These are phyloP conservation scores for Saiga tatarica DNA, from an alignment of 2,113 vertebrate species.

Conservation along the genomic window DNA sequence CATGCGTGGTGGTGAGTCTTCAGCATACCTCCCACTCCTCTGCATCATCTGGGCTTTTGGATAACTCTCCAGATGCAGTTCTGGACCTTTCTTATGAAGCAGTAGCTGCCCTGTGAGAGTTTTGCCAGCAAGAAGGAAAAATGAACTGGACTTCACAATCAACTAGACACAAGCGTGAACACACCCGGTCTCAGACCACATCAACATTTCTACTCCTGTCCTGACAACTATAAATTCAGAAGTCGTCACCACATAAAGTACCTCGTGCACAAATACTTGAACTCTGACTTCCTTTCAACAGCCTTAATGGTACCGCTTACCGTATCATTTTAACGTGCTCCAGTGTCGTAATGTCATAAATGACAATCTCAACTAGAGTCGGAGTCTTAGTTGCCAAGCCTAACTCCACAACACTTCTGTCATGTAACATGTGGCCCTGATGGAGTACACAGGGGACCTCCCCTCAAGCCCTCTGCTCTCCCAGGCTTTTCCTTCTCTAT, in stretches of 20 bases:
- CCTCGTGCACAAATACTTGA: slow-evolving; percentile 62
- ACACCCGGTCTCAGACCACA: slow-evolving; percentile 64
- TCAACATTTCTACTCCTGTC: slow-evolving; percentile 42
- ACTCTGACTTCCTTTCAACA: slow-evolving; percentile 79
- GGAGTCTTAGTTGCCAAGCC: background rate
- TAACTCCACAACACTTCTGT: slow-evolving; percentile 45
- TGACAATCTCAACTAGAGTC: slow-evolving; percentile 59
- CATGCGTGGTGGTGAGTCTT: background rate
- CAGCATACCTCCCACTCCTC: background rate
- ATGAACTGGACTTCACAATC: background rate
- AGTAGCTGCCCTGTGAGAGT: background rate
- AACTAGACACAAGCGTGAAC: slow-evolving; percentile 46
- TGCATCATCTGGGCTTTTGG: background rate
- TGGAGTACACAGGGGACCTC: background rate
- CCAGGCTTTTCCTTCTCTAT: slow-evolving; percentile 40
- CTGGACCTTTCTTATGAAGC: background rate
- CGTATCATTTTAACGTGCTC: slow-evolving; percentile 59
- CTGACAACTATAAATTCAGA: slow-evolving; percentile 70
- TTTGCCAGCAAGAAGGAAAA: slow-evolving; percentile 23
- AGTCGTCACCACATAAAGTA: slow-evolving; percentile 69
- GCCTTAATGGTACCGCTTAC: slow-evolving; percentile 52
- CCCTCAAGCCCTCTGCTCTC: background rate
- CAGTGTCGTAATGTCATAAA: slow-evolving; percentile 56
- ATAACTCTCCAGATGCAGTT: background rate
- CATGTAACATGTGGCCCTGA: background rate